Base-by-base conservation (phyloP, 2,113 vertebrate genomes). In the Cyrtonyx montezumae region DNA sequence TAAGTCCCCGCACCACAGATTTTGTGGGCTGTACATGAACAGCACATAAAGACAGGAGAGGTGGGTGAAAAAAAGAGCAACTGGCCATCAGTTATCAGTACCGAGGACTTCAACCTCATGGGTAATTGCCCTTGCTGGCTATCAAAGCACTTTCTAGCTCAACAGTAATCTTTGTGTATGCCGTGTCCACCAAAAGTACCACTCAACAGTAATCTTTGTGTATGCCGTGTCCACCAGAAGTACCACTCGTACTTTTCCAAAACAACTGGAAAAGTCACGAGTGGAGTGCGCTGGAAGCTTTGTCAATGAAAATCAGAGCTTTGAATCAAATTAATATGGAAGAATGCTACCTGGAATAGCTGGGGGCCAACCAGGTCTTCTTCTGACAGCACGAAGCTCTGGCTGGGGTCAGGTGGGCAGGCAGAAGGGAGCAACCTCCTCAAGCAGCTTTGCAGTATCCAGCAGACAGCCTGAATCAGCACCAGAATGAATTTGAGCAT, bases 341-440 rank as follows among this genome's bases (percentile, higher is more conserved):
- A 63, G n/a, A 18, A 45, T 78, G 53, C 43, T 42, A 59, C 18
- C 17, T 67, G 51, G n/a, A 30, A 40, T n/a, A 74, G 45, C 36
- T 74, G 45, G 85, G 32, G 58, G 73, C 17, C 22, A 83, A 26
- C 68, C 69, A 67, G n/a, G n/a, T 5, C 62, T 45, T 34, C 42
- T 36, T 75, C 8, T 2, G 51, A 65, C 21, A 51, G 43, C 43
- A 56, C 12, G 21, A 32, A 83, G 53, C 14, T 73, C 45, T 65
- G 21, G 28, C 53, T 69, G 67, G 71, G 36, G 16, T 77, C 40
- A 87, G 40, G 15, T 17, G n/a, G 46, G 40, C 43, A 88, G 63
- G 32, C 53, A 73, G 71, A 91, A 88, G 48, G 36, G 71, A 74
- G 66, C 66, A 82, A 79, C 53, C 37, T 90, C 62, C 75, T n/a